These are phyloP conservation scores for Xiphophorus couchianus DNA, from an alignment of 2,113 vertebrate species.

Conservation along the genomic window DNA sequence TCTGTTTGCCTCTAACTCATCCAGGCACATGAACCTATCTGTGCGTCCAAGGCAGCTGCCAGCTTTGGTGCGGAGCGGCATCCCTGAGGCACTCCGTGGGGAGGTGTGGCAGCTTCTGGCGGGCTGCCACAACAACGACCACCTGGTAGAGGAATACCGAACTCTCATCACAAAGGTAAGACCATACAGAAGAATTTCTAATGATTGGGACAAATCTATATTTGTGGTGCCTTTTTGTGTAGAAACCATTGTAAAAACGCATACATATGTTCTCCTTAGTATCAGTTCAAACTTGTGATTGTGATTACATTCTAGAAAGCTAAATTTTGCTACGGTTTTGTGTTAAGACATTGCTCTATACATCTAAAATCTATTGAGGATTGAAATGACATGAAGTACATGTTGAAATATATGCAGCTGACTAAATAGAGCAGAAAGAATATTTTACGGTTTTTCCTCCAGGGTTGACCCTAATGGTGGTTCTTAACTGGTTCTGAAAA, in stretches of 20 bases:
- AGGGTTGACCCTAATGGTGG: not conserved
- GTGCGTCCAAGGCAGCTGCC: constrained; percentile 92
- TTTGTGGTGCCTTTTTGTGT: not conserved
- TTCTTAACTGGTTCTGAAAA: not conserved
- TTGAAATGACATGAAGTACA: too few relatives aligned
- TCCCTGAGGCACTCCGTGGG: constrained; percentile 94
- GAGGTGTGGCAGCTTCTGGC: constrained; percentile 98
- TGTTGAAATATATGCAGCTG: too few relatives aligned
- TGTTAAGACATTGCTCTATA: too few relatives aligned
- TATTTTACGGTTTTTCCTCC: too few relatives aligned
- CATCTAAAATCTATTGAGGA: too few relatives aligned
- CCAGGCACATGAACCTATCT: constrained; percentile 94
- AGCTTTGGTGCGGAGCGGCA: constrained; percentile 91
- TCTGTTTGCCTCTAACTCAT: not conserved
- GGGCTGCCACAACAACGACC: constrained; percentile 97
- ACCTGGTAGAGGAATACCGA: constrained; percentile 96
- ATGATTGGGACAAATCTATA: not conserved
- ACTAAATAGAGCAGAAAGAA: too few relatives aligned
- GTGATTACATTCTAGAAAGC: too few relatives aligned
- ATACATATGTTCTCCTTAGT: not conserved
- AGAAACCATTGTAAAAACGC: not conserved
- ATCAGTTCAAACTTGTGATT: not conserved
- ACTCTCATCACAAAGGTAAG: constrained; percentile 98
- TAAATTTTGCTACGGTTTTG: too few relatives aligned
- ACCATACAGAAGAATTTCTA: not conserved